Base-by-base conservation (phyloP, 2,888 invertebrate genomes). In the Tipula vernalis region DNA sequence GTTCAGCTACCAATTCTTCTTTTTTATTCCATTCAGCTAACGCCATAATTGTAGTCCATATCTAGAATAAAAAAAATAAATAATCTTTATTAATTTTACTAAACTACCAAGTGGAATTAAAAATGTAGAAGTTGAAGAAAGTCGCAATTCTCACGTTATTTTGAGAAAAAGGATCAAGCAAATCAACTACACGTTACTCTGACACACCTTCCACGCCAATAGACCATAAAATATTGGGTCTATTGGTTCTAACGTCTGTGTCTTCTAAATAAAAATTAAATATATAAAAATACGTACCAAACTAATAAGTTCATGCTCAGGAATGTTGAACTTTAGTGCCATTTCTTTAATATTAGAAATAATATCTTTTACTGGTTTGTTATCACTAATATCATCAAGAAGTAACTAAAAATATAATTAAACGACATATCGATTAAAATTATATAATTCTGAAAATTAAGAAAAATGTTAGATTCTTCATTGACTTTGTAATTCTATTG, bases 1-100 rank as follows among this genome's bases (percentile, higher is more conserved):
- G 99, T 90, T 98, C 98, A 86, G 98, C 97, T 88, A 99, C 95
- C 89, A 99, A 92, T 92, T 99, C 99, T 91, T 99, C 99, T 91
- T 99, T 99, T 92, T 99, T 99, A 92, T 98, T 99, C 99, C 98
- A 99, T 92, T 99, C 98, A 87, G 97, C 97, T 90, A 97, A 95
- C 87, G 96, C 95, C 98, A 99, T 99, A 89, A 99, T 95, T 88
- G 97, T 97, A 89, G 95, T 95, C 98, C 98, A 99, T 90, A 98
- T 95, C 97, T 97, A 87, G 0, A 89, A 88, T 86, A 87, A 86
- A 36, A 86, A 57, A 87, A 87, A 12, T n/a, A n/a, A n/a, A n/a
- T n/a, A 44, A 44, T 18, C 39, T 6, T 71, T 8, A 28, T 71
- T 3, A 71, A 3, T 71, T 71, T 71, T 2, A 10, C 71, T 8